Percentiles rank a stretch among this genome's conserved stretches.
These are phyloP conservation scores for Chalcosyrphus nemorum DNA, from an alignment of 2,888 invertebrate species.

Conservation along the genomic window DNA sequence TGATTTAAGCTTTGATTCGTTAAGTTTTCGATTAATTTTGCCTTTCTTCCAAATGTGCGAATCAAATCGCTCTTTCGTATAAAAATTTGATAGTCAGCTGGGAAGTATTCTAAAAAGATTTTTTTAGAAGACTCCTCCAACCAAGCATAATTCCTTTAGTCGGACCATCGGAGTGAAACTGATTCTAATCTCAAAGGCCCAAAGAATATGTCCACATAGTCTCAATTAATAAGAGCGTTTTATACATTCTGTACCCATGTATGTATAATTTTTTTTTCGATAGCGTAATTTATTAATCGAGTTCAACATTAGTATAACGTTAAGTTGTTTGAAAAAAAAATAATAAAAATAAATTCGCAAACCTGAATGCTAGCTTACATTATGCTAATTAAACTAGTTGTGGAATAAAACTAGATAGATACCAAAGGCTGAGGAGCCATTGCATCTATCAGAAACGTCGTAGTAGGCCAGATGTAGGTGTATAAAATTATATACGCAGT, in stretches of 20 bases:
- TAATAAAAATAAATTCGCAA: too few species aligned
- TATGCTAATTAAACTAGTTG: conserved; percentile 42
- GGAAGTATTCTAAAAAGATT: too few species aligned
- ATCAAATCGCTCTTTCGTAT: too few species aligned
- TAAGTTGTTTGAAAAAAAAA: conserved; percentile 1
- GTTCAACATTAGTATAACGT: background rate
- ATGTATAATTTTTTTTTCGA: background rate
- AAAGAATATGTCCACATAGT: background rate
- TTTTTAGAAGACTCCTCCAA: too few species aligned
- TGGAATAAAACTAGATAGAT: background rate
- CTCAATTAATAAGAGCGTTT: background rate
- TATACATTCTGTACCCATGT: too few species aligned
- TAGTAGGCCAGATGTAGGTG: conserved; percentile 1
- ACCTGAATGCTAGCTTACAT: conserved; percentile 16
- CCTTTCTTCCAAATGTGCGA: too few species aligned
- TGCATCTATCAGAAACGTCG: conserved; percentile 2
- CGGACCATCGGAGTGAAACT: too few species aligned
- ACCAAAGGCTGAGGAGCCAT: conserved; percentile 4
- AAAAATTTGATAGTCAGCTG: too few species aligned
- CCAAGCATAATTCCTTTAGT: too few species aligned
- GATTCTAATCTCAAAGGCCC: too few species aligned
- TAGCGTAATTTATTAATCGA: conserved; percentile 31
- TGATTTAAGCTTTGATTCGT: too few species aligned
- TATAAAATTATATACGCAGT: conserved; percentile 2
- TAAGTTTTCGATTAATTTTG: too few species aligned